phyloP scores from a whole-genome alignment of 2,888 invertebrate genomes.

The Bellardia bayeri region DNA sequence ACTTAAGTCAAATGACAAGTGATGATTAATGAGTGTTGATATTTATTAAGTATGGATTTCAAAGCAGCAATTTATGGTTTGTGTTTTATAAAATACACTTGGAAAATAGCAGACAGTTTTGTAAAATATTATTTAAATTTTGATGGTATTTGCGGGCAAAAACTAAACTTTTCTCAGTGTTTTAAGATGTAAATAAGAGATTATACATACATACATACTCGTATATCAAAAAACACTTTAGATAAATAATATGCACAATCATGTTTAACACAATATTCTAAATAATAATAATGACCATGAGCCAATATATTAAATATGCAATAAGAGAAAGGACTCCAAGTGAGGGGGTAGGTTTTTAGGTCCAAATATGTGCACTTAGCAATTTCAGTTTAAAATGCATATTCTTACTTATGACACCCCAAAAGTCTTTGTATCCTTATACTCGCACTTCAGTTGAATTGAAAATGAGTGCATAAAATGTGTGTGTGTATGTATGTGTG shows the following conservation, averaged over 20 bases:
- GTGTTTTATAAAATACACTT: slow-evolving; percentile 54
- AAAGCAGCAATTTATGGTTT: slow-evolving; percentile 69
- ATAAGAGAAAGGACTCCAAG: slow-evolving; percentile 30
- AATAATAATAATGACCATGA: slow-evolving; percentile 40
- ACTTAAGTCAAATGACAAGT: slow-evolving; percentile 75
- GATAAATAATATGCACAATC: slow-evolving; percentile 76
- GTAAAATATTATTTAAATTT: neutral
- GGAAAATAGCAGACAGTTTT: neutral
- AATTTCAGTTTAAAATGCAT: slow-evolving; percentile 48
- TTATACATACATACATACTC: slow-evolving; percentile 11
- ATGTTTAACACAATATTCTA: slow-evolving; percentile 72
- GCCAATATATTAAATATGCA: slow-evolving; percentile 66
- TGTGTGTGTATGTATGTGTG: neutral
- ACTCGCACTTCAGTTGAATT: neutral
- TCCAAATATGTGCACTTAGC: slow-evolving; percentile 34
- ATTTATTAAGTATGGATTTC: slow-evolving; percentile 72
- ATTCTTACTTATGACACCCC: slow-evolving; percentile 29
- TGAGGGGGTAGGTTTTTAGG: neutral
- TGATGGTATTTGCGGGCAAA: too few species aligned
- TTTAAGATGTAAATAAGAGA: slow-evolving; percentile 14
- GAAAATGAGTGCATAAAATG: neutral
- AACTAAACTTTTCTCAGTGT: slow-evolving; percentile 15
- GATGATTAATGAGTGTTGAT: slow-evolving; percentile 76
- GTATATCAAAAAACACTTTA: slow-evolving; percentile 65
- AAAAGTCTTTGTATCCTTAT: slow-evolving; percentile 25